These are phyloP conservation scores for Papilio xuthus DNA, from an alignment of 1,140 invertebrate species.

Conservation along the genomic window DNA sequence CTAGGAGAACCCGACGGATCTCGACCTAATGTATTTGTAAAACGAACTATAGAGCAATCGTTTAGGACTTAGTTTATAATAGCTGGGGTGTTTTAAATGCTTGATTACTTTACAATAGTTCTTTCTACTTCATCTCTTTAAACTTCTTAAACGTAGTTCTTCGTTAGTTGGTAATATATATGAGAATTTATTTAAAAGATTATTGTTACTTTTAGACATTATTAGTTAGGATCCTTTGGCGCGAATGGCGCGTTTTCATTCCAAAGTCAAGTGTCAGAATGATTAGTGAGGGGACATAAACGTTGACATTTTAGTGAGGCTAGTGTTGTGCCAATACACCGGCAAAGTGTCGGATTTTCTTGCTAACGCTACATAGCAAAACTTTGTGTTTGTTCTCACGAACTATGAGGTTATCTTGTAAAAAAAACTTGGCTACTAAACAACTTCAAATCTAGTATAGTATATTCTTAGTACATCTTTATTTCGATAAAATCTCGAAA, in stretches of 20 bases:
- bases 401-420: background rate
- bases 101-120: background rate
- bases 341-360: no score
- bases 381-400: background rate
- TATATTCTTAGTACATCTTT: background rate
- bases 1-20: constrained; percentile 21
- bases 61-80: background rate
- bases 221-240: no score
- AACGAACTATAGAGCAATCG: background rate
- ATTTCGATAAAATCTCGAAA: background rate
- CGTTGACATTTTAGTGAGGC: no score
- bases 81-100: background rate
- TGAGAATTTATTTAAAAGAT: background rate
- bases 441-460: background rate
- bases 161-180: background rate
- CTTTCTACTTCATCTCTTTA: no score
- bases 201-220: no score
- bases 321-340: no score
- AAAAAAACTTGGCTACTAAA: background rate
- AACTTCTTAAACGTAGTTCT: no score
- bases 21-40: background rate
- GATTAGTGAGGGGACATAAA: no score
- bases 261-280: no score
- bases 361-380: background rate
- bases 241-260: no score